A percentile compares a stretch with the other conserved stretches of the same genome.
These are phyloP conservation scores for Scleropages formosus DNA, from an alignment of 2,797 vertebrate species.

Conservation along the genomic window DNA sequence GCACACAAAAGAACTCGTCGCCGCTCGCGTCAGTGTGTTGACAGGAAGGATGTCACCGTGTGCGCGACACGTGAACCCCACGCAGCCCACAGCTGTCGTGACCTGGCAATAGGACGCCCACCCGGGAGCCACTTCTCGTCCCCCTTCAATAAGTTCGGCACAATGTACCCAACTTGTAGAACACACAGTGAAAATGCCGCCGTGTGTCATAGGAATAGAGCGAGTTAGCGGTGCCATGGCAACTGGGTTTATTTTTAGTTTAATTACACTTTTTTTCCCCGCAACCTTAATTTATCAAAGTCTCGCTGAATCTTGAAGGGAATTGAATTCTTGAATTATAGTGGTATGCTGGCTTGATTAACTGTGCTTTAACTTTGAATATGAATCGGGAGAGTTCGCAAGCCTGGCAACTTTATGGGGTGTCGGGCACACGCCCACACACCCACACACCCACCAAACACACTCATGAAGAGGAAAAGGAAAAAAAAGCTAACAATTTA, in stretches of 20 bases:
- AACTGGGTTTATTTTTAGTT: slow-evolving; percentile 36
- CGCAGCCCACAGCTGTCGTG: not conserved
- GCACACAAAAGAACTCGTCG: not conserved
- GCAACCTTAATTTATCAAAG: slow-evolving; percentile 34
- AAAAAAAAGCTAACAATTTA: not conserved
- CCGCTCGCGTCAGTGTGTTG: not conserved
- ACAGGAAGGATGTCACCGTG: slow-evolving; percentile 17
- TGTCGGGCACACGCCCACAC: not conserved
- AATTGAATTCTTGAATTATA: slow-evolving; percentile 31
- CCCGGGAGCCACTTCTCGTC: slow-evolving; percentile 4
- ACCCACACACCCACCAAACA: not conserved
- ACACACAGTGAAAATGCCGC: slow-evolving; percentile 16
- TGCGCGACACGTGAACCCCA: not conserved
- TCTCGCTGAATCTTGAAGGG: slow-evolving; percentile 29
- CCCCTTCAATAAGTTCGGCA: slow-evolving; percentile 15
- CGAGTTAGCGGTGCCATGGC: slow-evolving; percentile 29
- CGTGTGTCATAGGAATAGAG: slow-evolving; percentile 20
- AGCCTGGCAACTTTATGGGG: not conserved
- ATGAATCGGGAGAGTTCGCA: not conserved
- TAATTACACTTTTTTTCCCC: slow-evolving; percentile 29
- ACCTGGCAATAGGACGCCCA: not conserved
- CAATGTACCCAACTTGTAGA: slow-evolving; percentile 17
- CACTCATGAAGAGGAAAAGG: not conserved
- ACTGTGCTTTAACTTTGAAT: slow-evolving; percentile 26
- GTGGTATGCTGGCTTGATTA: slow-evolving; percentile 27